phyloP scores from a whole-genome alignment of 2,113 vertebrate species.

The Bufo gargarizans region DNA sequence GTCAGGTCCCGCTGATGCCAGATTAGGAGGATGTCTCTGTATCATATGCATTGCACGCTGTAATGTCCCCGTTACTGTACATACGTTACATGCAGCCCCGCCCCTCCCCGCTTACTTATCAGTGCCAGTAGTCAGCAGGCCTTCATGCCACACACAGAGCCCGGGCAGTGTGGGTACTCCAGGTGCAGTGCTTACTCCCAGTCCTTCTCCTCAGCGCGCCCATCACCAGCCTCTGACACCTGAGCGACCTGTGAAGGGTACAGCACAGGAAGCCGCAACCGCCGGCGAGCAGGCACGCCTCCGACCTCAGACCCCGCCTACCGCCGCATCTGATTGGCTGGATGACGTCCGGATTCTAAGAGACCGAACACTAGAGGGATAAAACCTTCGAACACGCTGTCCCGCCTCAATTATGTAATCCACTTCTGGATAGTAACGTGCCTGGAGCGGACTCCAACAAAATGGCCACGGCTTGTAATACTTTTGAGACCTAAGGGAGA shows the following conservation, averaged over 20 bases:
- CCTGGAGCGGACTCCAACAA: neutral
- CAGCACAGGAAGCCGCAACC: neutral
- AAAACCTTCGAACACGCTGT: neutral
- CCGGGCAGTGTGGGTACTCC: neutral
- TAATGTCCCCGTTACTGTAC: no score
- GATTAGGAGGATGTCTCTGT: neutral
- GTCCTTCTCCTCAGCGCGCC: neutral
- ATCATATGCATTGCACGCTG: neutral
- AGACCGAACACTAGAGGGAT: neutral
- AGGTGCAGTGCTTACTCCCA: no score
- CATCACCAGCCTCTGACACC: neutral
- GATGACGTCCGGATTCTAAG: neutral
- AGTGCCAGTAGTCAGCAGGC: neutral
- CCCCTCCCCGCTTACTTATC: neutral
- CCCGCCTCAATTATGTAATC: neutral
- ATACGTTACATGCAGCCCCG: neutral
- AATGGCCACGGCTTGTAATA: neutral
- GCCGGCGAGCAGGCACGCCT: neutral
- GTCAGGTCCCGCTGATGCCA: no score
- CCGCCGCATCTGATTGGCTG: neutral
- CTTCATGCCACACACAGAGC: neutral
- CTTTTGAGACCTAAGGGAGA: neutral
- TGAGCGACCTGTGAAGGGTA: constrained; percentile 41
- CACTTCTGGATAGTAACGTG: neutral
- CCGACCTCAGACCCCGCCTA: neutral